Percentiles rank a stretch among this genome's conserved stretches.
Conservation (phyloP, 2,797 vertebrate genomes). For the Geotrypetes seraphini region DNA sequence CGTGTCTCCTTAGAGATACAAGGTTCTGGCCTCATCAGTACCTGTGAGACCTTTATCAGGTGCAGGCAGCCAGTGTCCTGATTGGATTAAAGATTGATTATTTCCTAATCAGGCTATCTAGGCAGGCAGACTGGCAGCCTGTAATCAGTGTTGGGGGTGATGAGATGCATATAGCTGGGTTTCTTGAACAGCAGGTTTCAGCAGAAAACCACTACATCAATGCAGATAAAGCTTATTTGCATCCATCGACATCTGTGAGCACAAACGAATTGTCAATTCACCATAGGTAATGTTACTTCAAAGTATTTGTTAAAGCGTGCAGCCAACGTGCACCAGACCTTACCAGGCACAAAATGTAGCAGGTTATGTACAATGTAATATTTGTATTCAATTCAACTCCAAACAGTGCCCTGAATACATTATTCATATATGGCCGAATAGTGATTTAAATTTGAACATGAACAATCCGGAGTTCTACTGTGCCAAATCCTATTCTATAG, state of each 20-base stretch:
- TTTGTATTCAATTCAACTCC: too few relatives aligned
- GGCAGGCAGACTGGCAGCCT: slow-evolving; percentile 47
- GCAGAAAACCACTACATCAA: not conserved
- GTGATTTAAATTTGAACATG: too few relatives aligned
- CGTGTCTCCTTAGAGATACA: slow-evolving; percentile 47
- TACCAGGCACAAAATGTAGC: too few relatives aligned
- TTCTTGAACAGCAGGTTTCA: slow-evolving; percentile 29
- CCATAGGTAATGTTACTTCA: not conserved
- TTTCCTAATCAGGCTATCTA: slow-evolving; percentile 54
- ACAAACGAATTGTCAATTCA: slow-evolving; percentile 21
- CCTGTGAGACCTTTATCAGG: slow-evolving; percentile 63
- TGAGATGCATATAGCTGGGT: slow-evolving; percentile 40
- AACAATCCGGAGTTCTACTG: too few relatives aligned
- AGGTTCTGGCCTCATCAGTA: slow-evolving; percentile 57
- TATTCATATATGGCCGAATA: too few relatives aligned
- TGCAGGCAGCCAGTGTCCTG: slow-evolving; percentile 50
- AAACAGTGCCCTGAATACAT: too few relatives aligned
- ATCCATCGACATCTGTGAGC: slow-evolving; percentile 1
- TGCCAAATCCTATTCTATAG: too few relatives aligned
- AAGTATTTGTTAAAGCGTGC: slow-evolving; percentile 21
- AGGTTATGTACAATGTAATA: too few relatives aligned
- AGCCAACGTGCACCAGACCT: too few relatives aligned
- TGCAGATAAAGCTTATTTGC: slow-evolving; percentile 15
- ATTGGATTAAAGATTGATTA: slow-evolving; percentile 78
- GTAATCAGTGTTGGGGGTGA: slow-evolving; percentile 67